Conservation (phyloP, 2,888 invertebrate genomes). For the Troglohyphantes excavatus region DNA sequence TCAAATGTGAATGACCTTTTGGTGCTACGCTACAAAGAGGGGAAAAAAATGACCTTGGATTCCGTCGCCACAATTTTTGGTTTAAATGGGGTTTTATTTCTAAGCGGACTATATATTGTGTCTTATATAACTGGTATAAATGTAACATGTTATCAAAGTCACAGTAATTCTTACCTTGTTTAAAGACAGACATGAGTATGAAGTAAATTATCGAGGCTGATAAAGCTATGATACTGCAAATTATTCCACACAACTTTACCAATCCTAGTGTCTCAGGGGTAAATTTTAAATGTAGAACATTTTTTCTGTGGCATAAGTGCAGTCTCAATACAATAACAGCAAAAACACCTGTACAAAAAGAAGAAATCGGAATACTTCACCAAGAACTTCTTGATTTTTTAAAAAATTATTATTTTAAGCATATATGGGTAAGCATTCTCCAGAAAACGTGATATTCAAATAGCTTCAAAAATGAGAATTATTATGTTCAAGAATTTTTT, state of each 20-base stretch:
- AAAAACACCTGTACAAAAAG: constrained; percentile 43
- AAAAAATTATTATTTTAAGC: background rate
- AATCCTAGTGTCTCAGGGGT: constrained; percentile 6
- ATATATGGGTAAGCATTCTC: background rate
- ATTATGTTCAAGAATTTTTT: no score
- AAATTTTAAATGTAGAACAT: constrained; percentile 9
- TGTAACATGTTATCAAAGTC: no score
- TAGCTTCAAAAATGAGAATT: no score
- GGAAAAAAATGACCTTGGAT: no score
- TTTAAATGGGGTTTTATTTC: no score
- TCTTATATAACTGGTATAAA: no score
- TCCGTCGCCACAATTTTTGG: no score
- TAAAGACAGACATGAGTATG: background rate
- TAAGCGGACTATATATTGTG: no score
- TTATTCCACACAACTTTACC: constrained; percentile 29
- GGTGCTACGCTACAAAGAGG: no score
- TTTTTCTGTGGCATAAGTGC: constrained; percentile 28
- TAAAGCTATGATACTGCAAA: constrained; percentile 21
- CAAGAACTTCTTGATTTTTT: no score
- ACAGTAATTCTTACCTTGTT: constrained; percentile 26
- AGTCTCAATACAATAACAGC: constrained; percentile 16
- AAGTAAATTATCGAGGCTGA: constrained; percentile 40
- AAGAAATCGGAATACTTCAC: no score
- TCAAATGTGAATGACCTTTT: no score
- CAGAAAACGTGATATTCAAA: background rate